These are phyloP conservation scores for Diploscapter pachys DNA, from an alignment of 1,140 invertebrate genomes.

Conservation along the genomic window DNA sequence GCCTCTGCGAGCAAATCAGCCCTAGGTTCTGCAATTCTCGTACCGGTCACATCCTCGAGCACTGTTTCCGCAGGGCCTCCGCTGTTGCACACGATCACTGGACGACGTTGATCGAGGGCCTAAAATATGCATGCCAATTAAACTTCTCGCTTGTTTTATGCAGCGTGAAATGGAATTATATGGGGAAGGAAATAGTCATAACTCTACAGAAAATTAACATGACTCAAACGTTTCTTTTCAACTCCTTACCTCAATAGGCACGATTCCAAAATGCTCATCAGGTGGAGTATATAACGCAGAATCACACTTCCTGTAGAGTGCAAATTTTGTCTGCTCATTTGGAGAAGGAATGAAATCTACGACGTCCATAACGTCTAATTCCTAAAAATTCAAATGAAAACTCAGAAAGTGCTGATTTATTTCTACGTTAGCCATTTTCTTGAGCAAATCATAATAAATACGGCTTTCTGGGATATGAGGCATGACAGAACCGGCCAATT, in stretches of 20 bases:
- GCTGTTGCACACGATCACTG: conserved; percentile 58
- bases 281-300: conserved; percentile 56
- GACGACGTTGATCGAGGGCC: conserved; percentile 54
- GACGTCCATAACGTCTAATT: conserved; percentile 46
- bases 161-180: too few relatives aligned
- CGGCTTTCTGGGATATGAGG: conserved; percentile 58
- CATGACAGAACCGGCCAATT: conserved; percentile 57
- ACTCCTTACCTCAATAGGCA: conserved; percentile 47
- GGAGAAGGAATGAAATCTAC: conserved; percentile 54
- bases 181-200: too few relatives aligned
- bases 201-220: too few relatives aligned
- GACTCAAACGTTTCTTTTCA: too few relatives aligned
- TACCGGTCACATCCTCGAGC: conserved; percentile 54
- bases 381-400: conserved; percentile 5
- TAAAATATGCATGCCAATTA: too few relatives aligned
- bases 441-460: conserved; percentile 52
- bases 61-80: conserved; percentile 57
- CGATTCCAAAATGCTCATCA: conserved; percentile 58
- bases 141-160: too few relatives aligned
- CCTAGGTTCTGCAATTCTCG: conserved; percentile 53
- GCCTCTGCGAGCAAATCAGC: conserved; percentile 54
- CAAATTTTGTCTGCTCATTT: conserved; percentile 49
- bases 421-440: conserved; percentile 35
- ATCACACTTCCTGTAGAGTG: conserved; percentile 53
- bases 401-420: not conserved